Percentiles rank a stretch among this genome's conserved stretches.
phyloP scores from a whole-genome alignment of 2,888 invertebrate genomes.

The Melanophora roralis region DNA sequence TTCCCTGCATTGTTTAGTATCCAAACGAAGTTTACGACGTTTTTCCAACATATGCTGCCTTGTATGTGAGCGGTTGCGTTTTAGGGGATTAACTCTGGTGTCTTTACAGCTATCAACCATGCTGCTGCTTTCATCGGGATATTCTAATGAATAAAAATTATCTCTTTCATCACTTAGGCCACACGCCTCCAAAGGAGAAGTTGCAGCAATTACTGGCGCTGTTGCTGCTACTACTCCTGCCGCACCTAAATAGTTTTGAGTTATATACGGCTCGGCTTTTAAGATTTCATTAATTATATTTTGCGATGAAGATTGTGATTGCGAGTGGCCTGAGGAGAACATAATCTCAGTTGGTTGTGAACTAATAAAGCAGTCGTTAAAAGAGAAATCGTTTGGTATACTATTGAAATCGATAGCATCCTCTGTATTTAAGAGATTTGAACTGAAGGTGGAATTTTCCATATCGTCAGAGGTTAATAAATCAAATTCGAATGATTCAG shows the following conservation, averaged over 20 bases:
- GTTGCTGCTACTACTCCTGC: background rate
- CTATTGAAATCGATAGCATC: slow-evolving; percentile 62
- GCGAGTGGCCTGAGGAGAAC: slow-evolving; percentile 38
- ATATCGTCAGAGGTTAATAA: slow-evolving; percentile 42
- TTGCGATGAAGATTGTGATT: slow-evolving; percentile 35
- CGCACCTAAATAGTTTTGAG: background rate
- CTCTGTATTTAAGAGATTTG: slow-evolving; percentile 18
- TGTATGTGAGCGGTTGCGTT: slow-evolving; percentile 26
- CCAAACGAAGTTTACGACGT: slow-evolving; percentile 64
- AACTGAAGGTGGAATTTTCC: slow-evolving; percentile 24
- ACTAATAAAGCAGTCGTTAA: slow-evolving; percentile 25
- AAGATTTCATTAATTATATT: slow-evolving; percentile 36
- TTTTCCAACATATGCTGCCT: slow-evolving; percentile 64
- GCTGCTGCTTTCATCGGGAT: background rate
- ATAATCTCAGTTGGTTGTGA: slow-evolving; percentile 43
- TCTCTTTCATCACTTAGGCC: slow-evolving; percentile 1
- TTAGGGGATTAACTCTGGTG: slow-evolving; percentile 18
- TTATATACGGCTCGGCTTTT: slow-evolving; percentile 52
- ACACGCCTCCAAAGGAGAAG: slow-evolving; percentile 5
- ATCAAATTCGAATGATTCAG: slow-evolving; percentile 31
- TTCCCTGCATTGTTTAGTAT: slow-evolving; percentile 53
- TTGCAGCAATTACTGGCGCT: background rate
- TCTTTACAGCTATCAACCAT: slow-evolving; percentile 3
- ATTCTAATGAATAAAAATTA: background rate
- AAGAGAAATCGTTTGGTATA: slow-evolving; percentile 41